Base-by-base conservation (phyloP, 2,113 vertebrate genomes). In the Crotalus helleri region DNA sequence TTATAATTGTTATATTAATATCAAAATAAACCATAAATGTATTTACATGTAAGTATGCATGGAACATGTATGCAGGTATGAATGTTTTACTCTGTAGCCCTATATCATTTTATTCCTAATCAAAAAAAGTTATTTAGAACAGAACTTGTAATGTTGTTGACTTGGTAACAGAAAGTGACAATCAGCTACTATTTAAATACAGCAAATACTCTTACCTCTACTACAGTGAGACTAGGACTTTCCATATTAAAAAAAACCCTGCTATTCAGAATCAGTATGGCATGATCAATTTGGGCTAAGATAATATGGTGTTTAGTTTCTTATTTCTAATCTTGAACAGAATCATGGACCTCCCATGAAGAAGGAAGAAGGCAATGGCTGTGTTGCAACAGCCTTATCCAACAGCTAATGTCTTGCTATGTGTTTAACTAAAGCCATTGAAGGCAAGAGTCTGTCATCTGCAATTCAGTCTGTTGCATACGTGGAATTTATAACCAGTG, bases 241-340 rank as follows among this genome's bases (percentile, higher is more conserved):
- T 55, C 85, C 93, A 54, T 85, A 44, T 54, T 33, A 17, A 26
- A 93, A n/a, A 69, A 49, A 49, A 93, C 85, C 39, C 91, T 94
- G 54, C 64, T 97, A 87, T 93, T 97, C 96, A 93, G 93, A 94
- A 92, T 87, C 92, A 5, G 59, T 93, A 57, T 24, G 58, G 92
- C n/a, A 81, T 94, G 33, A 91, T 92, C 26, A 90, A 85, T 92
- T 96, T 95, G 95, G 87, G 95, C 89, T 95, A 55, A 94, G 93
- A 26, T 95, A 94, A 26, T 95, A 94, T 29, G 0, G 61, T n/a
- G 55, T 96, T 97, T 91, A 95, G 91, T 33, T 91, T 93, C n/a
- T 44, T 94, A 51, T 74, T 95, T 87, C 89, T 93, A 7, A 87
- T 94, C 23, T 96, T 95, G 33, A 51, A 53, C 92, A 93, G 86